Conservation (phyloP, 2,113 vertebrate genomes). For the Solea senegalensis region DNA sequence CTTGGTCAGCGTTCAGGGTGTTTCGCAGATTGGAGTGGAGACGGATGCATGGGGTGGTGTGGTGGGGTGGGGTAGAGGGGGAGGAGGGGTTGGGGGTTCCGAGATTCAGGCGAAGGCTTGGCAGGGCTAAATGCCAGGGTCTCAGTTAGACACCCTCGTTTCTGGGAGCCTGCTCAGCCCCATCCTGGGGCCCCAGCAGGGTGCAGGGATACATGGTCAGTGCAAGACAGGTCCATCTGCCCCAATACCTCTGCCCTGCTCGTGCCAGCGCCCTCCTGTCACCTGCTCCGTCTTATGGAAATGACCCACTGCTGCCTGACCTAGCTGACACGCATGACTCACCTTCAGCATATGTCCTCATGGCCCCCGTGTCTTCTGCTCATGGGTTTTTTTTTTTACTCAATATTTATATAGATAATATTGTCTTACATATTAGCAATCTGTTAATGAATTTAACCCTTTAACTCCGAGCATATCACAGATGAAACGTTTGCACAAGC, state of each 20-base stretch:
- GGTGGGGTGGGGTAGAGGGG: conserved; percentile 45
- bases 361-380: conserved; percentile 19
- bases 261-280: conserved; percentile 70
- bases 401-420: too few relatives aligned
- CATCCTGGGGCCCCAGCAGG: conserved; percentile 74
- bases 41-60: conserved; percentile 50
- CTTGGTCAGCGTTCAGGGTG: conserved; percentile 76
- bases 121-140: conserved; percentile 75
- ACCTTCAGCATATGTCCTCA: conserved; percentile 71
- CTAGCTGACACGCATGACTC: conserved; percentile 67
- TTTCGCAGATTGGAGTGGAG: conserved; percentile 55
- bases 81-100: conserved; percentile 38
- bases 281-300: conserved; percentile 76
- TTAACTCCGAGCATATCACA: too few relatives aligned
- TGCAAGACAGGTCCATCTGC: conserved; percentile 85
- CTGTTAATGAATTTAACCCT: too few relatives aligned
- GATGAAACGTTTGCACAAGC: too few relatives aligned
- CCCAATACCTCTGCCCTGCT: conserved; percentile 69
- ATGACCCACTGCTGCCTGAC: conserved; percentile 75
- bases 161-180: conserved; percentile 74
- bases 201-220: conserved; percentile 79
- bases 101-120: conserved; percentile 75
- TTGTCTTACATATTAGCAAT: too few relatives aligned
- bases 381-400: neutral
- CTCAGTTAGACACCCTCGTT: conserved; percentile 78